These are phyloP conservation scores for Trematocara stigmaticum DNA, from an alignment of 2,113 vertebrate genomes.

Conservation along the genomic window DNA sequence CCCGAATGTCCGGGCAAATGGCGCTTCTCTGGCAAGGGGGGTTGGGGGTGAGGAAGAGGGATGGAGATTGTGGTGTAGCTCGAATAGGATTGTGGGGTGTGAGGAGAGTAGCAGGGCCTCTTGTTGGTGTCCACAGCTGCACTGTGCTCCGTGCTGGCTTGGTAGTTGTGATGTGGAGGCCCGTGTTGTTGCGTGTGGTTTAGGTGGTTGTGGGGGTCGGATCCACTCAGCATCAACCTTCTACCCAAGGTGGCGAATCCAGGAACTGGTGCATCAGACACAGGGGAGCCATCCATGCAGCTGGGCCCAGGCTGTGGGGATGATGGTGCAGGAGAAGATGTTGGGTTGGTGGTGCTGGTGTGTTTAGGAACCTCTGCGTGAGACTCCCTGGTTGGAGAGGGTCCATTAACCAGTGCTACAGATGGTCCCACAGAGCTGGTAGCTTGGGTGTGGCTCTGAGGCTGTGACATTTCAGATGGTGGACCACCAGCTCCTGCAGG, in stretches of 20 bases:
- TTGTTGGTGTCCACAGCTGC: slow-evolving; percentile 34
- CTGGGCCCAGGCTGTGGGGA: slow-evolving; percentile 43
- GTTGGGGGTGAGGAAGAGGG: slow-evolving; percentile 70
- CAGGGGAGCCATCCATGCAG: slow-evolving; percentile 70
- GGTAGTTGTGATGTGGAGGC: slow-evolving; percentile 39
- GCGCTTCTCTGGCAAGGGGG: slow-evolving; percentile 83
- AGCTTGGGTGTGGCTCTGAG: slow-evolving; percentile 6
- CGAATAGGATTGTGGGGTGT: slow-evolving; percentile 37
- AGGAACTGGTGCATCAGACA: slow-evolving; percentile 64
- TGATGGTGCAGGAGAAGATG: slow-evolving; percentile 22
- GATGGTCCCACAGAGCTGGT: not conserved
- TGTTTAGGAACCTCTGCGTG: slow-evolving; percentile 31
- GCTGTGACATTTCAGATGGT: not conserved
- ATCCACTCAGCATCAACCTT: slow-evolving; percentile 66
- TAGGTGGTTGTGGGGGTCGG: slow-evolving; percentile 35
- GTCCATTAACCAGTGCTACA: slow-evolving; percentile 27
- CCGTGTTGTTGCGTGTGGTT: slow-evolving; percentile 33
- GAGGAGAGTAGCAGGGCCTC: slow-evolving; percentile 58
- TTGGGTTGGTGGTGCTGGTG: not conserved
- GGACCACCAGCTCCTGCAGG: slow-evolving; percentile 25
- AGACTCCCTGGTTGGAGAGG: not conserved
- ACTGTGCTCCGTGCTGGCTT: slow-evolving; percentile 34
- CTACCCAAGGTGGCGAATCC: slow-evolving; percentile 75
- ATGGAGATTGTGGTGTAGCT: slow-evolving; percentile 62
- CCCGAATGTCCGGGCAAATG: slow-evolving; percentile 48